phyloP scores from a whole-genome alignment of 2,888 invertebrate species.

The Vannuccia rotundouncinata region DNA sequence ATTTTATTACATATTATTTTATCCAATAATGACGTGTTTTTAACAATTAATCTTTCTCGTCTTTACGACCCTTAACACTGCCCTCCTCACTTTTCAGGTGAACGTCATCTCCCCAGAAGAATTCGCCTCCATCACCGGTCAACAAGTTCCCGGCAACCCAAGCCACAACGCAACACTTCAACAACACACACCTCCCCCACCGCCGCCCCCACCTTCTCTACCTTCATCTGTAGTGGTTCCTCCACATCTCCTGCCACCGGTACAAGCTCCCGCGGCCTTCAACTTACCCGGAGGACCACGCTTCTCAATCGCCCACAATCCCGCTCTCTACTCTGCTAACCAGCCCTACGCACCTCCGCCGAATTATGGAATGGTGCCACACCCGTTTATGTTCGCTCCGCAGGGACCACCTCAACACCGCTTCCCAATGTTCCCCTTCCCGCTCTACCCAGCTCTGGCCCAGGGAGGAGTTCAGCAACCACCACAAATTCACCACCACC shows the following conservation, averaged over 20 bases:
- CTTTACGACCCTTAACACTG: too few relatives aligned
- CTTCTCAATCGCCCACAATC: constrained; percentile 5
- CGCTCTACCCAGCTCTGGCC: not conserved
- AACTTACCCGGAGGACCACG: constrained; percentile 8
- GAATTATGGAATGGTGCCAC: not conserved
- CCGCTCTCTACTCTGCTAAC: not conserved
- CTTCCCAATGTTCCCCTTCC: not conserved
- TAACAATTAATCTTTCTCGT: too few relatives aligned
- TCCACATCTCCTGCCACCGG: constrained; percentile 1
- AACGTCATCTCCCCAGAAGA: constrained; percentile 78
- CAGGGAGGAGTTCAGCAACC: not conserved
- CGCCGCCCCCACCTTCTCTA: not conserved
- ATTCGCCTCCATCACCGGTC: constrained; percentile 65
- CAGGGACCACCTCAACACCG: not conserved
- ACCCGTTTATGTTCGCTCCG: not conserved
- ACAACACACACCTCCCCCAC: not conserved
- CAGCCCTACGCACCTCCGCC: constrained; percentile 2
- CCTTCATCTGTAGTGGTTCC: not conserved
- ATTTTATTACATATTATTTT: too few relatives aligned
- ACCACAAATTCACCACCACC: not conserved
- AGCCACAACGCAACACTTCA: not conserved
- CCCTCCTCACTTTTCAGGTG: constrained; percentile 60
- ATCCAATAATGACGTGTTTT: too few relatives aligned
- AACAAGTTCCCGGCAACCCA: not conserved
- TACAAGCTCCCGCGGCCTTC: not conserved